Conservation (phyloP, 2,797 vertebrate species). For the Helostoma temminkii region DNA sequence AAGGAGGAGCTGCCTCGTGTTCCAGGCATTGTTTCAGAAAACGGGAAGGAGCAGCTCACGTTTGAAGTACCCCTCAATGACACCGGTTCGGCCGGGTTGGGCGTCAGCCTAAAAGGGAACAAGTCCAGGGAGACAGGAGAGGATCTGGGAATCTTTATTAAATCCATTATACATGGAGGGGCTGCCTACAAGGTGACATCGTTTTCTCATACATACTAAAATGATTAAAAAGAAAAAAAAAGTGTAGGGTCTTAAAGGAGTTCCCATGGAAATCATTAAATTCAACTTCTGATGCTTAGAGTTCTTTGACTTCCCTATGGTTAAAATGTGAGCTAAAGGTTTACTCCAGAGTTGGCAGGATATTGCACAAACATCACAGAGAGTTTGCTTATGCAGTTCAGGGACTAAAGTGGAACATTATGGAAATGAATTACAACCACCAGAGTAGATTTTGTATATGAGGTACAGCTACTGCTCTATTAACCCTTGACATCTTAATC, state of each 20-base stretch:
- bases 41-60: constrained; percentile 92
- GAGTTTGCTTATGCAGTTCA: background rate
- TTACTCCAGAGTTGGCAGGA: background rate
- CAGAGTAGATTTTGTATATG: background rate
- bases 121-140: constrained; percentile 94
- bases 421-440: constrained; percentile 4
- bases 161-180: constrained; percentile 96
- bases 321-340: background rate
- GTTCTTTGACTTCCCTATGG: background rate
- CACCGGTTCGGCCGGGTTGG: constrained; percentile 95
- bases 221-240: background rate
- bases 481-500: constrained; percentile 38
- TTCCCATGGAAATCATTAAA: background rate
- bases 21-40: constrained; percentile 76
- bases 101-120: constrained; percentile 97
- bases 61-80: constrained; percentile 98
- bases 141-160: constrained; percentile 98
- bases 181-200: constrained; percentile 94
- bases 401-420: background rate
- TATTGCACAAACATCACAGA: background rate
- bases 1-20: constrained; percentile 86
- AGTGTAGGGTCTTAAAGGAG: background rate
- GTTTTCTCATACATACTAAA: background rate
- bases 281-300: background rate
- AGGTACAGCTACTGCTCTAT: constrained; percentile 3